Conservation (phyloP, 2,113 vertebrate genomes). For the Prunella fulvescens region DNA sequence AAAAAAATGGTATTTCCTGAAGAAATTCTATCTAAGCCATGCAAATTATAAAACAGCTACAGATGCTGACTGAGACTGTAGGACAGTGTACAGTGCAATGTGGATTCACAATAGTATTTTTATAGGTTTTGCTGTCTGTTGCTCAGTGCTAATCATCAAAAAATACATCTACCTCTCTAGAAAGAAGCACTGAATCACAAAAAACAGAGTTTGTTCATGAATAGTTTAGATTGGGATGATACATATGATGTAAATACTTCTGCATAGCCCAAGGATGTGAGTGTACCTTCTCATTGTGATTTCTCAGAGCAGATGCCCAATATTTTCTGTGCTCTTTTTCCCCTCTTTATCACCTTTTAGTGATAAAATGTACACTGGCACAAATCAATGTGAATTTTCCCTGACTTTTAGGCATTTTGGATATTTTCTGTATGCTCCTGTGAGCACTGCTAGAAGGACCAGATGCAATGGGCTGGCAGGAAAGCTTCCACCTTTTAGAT, state of each 20-base stretch:
- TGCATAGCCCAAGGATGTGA: background rate
- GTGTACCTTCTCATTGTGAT: fast-evolving
- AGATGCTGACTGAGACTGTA: background rate
- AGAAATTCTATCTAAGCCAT: background rate
- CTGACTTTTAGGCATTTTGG: background rate
- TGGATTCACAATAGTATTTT: background rate
- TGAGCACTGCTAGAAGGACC: background rate
- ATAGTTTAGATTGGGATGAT: background rate
- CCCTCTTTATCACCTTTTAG: background rate
- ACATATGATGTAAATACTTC: background rate
- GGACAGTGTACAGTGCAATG: background rate
- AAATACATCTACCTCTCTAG: background rate
- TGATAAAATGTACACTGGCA: background rate
- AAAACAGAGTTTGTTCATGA: background rate
- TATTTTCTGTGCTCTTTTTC: background rate
- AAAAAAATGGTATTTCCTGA: background rate
- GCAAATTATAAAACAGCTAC: background rate
- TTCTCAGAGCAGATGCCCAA: background rate
- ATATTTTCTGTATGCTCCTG: background rate
- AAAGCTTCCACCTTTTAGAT: background rate
- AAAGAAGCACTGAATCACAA: background rate
- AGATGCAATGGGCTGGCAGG: background rate
- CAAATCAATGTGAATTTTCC: background rate
- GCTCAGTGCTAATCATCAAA: background rate
- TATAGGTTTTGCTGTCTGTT: background rate